Base-by-base conservation (phyloP, 2,113 vertebrate species). In the Lampris megalopsis region DNA sequence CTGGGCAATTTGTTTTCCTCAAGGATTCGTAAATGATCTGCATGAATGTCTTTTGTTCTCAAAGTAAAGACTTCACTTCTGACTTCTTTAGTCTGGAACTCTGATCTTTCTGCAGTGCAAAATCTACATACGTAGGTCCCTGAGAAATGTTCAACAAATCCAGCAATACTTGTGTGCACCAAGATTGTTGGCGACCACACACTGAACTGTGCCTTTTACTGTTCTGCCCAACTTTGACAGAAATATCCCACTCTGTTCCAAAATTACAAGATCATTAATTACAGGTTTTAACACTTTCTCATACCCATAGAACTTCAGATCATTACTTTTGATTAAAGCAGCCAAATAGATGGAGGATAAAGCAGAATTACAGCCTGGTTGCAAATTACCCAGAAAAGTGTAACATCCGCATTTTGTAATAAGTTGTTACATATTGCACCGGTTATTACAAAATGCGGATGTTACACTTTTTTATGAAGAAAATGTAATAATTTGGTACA, bases 31-130 rank as follows among this genome's bases (percentile, higher is more conserved):
- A 61, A 59, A 63, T 73, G 43, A n/a, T 42, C 49, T 2, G 36
- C 36, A 53, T 73, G 70, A 49, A 63, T 40, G 38, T 63, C 45
- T 73, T 73, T 61, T 24, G 68, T 71, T 71, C 68, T 71, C n/a
- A 37, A 13, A 61, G 24, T 9, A 62, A 62, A 71, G 43, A 49
- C 11, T 43, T 24, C 56, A 13, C 24, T 41, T 50, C 11, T 36
- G 11, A 73, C 70, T 63, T 63, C 5, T 73, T 63, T n/a, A 13
- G 49, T 52, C 38, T 73, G 61, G 13, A 73, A 37, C 4, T 73
- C 61, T 11, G 40, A 45, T 9, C n/a, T 63, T 38, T 54, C n/a
- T 43, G 40, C 71, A 10, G 59, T 68, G 41, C 66, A 77, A 63
- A 77, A 69, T 63, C 74, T 63, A 13, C 66, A 69, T 41, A 47